phyloP scores from a whole-genome alignment of 2,113 vertebrate genomes.

The Lathamus discolor region DNA sequence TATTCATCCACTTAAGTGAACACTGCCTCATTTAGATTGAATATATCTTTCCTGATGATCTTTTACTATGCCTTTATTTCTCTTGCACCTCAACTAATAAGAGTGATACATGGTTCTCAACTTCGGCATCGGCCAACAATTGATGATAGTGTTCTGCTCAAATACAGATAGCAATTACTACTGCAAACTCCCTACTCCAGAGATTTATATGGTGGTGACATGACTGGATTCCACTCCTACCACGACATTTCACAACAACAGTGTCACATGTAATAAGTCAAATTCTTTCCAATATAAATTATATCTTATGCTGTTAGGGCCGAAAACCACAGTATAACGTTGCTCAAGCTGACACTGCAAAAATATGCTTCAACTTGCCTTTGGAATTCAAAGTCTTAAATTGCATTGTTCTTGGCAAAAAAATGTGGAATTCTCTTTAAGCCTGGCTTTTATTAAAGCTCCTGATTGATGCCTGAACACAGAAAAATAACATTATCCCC shows the following conservation, averaged over 20 bases:
- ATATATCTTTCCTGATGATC: constrained; percentile 30
- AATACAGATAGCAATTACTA: not conserved
- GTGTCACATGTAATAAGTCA: not conserved
- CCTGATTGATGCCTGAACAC: not conserved
- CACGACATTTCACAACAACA: constrained; percentile 34
- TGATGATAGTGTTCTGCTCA: constrained; percentile 7
- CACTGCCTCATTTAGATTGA: constrained; percentile 24
- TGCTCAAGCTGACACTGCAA: constrained; percentile 28
- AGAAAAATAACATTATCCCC: not conserved
- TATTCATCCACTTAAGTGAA: constrained; percentile 23
- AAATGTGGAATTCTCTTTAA: not conserved
- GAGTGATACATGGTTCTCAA: constrained; percentile 34
- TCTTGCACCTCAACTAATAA: constrained; percentile 18
- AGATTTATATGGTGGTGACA: constrained; percentile 41
- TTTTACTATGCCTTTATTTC: constrained; percentile 6
- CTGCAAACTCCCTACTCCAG: not conserved
- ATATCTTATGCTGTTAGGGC: constrained; percentile 1
- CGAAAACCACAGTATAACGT: constrained; percentile 13
- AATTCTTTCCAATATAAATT: constrained; percentile 27
- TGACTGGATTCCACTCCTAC: constrained; percentile 32
- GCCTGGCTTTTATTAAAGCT: not conserved
- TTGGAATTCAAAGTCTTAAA: constrained; percentile 28
- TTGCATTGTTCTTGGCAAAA: constrained; percentile 3
- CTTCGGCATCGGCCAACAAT: constrained; percentile 32
- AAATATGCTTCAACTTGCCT: not conserved